Evolutionary conservation across 2,888 invertebrate species (phyloP).

Genomic region (Spilarctia lutea): DNA sequence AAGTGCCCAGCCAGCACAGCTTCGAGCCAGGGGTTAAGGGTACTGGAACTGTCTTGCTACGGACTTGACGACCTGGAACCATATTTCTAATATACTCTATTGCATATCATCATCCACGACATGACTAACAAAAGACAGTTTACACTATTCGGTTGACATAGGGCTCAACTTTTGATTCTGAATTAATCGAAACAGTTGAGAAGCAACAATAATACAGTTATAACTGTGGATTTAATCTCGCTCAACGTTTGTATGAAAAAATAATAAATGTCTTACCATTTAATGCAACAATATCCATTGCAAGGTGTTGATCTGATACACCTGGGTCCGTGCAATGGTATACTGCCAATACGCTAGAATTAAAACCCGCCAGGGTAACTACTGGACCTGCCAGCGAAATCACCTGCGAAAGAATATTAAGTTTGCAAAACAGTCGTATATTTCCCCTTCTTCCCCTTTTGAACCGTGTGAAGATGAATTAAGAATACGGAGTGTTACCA

Average conservation of each 20-base stretch:
- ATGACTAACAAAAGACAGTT: background rate
- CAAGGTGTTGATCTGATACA: constrained; percentile 74
- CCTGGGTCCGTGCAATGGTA: constrained; percentile 80
- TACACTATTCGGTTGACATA: background rate
- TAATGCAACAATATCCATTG: constrained; percentile 80
- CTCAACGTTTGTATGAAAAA: no score
- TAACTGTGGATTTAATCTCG: background rate
- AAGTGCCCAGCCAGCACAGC: constrained; percentile 92
- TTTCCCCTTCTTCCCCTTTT: no score
- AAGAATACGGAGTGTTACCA: no score
- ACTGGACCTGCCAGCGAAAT: constrained; percentile 77
- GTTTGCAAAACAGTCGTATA: background rate
- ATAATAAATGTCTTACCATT: constrained; percentile 65
- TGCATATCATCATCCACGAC: background rate
- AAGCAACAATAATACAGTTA: background rate
- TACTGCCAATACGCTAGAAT: constrained; percentile 71
- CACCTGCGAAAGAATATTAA: constrained; percentile 64
- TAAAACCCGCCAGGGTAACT: constrained; percentile 71
- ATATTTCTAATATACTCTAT: background rate
- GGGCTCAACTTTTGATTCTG: background rate
- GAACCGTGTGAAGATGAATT: no score
- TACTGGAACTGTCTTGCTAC: constrained; percentile 83
- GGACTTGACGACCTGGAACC: constrained; percentile 73
- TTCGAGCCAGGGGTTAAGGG: constrained; percentile 89
- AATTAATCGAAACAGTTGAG: background rate